These are phyloP conservation scores for Plestiodon gilberti DNA, from an alignment of 2,113 vertebrate genomes.

Conservation along the genomic window DNA sequence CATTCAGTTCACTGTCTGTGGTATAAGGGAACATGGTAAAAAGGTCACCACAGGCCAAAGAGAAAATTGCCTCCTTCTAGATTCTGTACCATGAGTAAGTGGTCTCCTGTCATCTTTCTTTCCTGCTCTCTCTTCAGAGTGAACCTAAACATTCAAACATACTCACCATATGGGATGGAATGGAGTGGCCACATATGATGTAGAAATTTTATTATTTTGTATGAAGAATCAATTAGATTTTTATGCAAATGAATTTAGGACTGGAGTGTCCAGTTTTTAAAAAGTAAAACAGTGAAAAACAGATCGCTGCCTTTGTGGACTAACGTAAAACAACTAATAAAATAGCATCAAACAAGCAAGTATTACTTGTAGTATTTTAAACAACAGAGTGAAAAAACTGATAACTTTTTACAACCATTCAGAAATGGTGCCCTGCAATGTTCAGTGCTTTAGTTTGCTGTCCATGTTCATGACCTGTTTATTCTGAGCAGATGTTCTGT, in stretches of 20 bases:
- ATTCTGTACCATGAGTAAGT: conserved; percentile 82
- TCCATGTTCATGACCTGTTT: background rate
- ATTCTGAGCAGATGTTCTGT: fast-evolving
- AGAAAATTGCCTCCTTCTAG: conserved; percentile 81
- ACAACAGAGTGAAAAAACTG: fast-evolving
- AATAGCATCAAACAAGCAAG: fast-evolving
- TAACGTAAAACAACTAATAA: background rate
- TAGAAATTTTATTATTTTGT: background rate
- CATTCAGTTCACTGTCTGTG: conserved; percentile 77
- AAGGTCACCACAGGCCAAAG: conserved; percentile 85
- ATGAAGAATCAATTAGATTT: background rate
- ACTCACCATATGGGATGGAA: background rate
- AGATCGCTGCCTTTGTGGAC: background rate
- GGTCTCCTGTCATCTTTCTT: conserved; percentile 74
- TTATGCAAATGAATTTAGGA: background rate
- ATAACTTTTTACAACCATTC: background rate
- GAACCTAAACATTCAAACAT: conserved; percentile 38
- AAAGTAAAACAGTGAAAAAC: background rate
- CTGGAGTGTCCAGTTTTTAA: background rate
- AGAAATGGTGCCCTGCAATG: background rate
- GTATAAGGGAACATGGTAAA: conserved; percentile 81
- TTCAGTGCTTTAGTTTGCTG: background rate
- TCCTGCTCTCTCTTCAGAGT: conserved; percentile 41
- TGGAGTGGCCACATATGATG: fast-evolving
- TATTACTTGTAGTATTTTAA: background rate